Evolutionary conservation across 2,797 vertebrate species (phyloP).

Genomic region (Rhynchonycteris naso): DNA sequence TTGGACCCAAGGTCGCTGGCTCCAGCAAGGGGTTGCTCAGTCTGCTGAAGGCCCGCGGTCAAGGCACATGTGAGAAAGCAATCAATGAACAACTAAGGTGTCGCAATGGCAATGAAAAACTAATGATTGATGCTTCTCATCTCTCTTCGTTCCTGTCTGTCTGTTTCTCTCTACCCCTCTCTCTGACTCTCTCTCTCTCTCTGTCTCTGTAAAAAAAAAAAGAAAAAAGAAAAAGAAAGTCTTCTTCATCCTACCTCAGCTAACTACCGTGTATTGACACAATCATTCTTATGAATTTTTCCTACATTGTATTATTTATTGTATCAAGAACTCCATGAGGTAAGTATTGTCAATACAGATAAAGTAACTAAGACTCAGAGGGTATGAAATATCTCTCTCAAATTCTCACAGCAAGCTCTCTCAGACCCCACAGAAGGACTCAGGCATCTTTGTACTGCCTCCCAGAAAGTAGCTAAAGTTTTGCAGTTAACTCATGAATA

Average conservation of each 20-base stretch:
- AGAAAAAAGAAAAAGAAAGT: too few relatives aligned
- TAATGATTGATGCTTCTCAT: too few relatives aligned
- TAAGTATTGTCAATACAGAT: not conserved
- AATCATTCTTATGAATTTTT: not conserved
- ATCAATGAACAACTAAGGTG: too few relatives aligned
- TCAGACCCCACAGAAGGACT: not conserved
- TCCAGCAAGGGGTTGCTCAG: too few relatives aligned
- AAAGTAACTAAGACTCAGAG: not conserved
- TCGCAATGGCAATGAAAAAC: too few relatives aligned
- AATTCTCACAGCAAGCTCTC: not conserved
- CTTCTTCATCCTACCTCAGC: not conserved
- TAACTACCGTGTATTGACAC: not conserved
- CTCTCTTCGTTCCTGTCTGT: too few relatives aligned
- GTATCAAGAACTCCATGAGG: not conserved
- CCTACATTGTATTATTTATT: not conserved
- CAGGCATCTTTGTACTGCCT: not conserved
- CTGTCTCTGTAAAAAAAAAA: too few relatives aligned
- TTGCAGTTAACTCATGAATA: not conserved
- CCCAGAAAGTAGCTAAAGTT: not conserved
- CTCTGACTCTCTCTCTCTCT: too few relatives aligned
- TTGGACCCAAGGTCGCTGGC: too few relatives aligned
- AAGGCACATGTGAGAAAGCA: too few relatives aligned
- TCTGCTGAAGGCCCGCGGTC: too few relatives aligned
- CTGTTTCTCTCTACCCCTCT: too few relatives aligned
- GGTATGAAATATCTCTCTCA: not conserved